Conservation (phyloP, 2,113 vertebrate genomes). For the Syngnathus floridae region DNA sequence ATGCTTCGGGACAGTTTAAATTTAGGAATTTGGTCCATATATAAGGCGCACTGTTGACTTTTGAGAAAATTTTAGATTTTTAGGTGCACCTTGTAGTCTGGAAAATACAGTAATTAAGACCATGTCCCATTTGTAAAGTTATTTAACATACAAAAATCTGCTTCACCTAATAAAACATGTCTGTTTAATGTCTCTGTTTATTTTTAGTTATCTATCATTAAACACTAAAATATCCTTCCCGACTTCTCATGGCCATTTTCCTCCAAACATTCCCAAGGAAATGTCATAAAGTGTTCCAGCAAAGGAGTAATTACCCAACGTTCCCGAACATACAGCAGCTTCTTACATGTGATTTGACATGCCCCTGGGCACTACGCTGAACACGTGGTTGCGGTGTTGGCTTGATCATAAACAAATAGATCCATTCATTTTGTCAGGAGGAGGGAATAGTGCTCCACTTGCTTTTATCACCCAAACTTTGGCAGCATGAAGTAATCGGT, state of each 20-base stretch:
- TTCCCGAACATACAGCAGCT: conserved; percentile 27
- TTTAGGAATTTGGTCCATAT: too few species aligned
- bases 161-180: neutral
- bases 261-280: conserved; percentile 42
- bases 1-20: too few species aligned
- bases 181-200: conserved; percentile 1
- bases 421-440: conserved; percentile 48
- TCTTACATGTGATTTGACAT: conserved; percentile 38
- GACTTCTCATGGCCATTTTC: conserved; percentile 13
- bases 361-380: conserved; percentile 15
- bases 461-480: conserved; percentile 40
- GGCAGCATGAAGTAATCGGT: conserved; percentile 22
- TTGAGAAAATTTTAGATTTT: too few species aligned
- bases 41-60: too few species aligned
- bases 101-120: neutral
- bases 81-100: too few species aligned
- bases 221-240: neutral
- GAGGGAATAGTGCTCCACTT: conserved; percentile 32
- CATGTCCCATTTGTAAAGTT: neutral
- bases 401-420: conserved; percentile 52
- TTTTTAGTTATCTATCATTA: neutral
- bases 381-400: conserved; percentile 30
- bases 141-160: neutral
- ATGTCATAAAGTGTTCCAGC: conserved; percentile 30
- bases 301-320: conserved; percentile 41